phyloP scores from a whole-genome alignment of 2,797 vertebrate species.

The Acanthurus lineatus region DNA sequence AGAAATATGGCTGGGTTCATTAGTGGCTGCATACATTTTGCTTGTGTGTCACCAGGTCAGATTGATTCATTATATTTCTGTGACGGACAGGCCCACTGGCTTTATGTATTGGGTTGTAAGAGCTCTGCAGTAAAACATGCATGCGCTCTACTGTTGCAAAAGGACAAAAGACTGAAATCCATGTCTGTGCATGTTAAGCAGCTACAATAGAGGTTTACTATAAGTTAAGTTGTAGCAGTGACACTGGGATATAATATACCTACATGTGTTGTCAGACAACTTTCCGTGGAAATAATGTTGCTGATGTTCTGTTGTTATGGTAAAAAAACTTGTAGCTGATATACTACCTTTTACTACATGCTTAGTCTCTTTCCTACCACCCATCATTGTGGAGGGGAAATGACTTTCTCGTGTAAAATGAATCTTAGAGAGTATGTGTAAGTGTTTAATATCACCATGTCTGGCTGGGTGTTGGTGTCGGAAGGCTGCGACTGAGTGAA shows the following conservation, averaged over 20 bases:
- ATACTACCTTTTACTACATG: neutral
- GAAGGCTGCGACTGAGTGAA: slow-evolving; percentile 6
- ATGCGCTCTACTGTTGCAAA: neutral
- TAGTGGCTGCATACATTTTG: slow-evolving; percentile 31
- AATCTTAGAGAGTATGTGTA: slow-evolving; percentile 17
- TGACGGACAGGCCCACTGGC: slow-evolving; percentile 9
- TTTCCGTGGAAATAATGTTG: neutral
- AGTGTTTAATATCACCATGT: slow-evolving; percentile 25
- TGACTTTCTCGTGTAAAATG: neutral
- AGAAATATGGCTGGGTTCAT: slow-evolving; percentile 27
- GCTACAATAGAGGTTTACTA: neutral
- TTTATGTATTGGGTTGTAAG: neutral
- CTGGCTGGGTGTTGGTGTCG: neutral
- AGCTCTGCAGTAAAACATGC: neutral
- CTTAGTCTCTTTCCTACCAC: neutral
- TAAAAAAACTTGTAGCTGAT: neutral
- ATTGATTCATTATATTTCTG: slow-evolving; percentile 34
- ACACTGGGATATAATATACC: neutral
- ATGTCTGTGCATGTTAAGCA: neutral
- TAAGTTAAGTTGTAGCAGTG: neutral
- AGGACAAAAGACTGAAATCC: neutral
- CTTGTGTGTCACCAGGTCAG: slow-evolving; percentile 23
- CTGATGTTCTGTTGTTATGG: neutral
- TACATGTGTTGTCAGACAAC: neutral
- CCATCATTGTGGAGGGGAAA: neutral